Conservation (phyloP, 2,888 invertebrate species). For the Tetramorium bicarinatum region DNA sequence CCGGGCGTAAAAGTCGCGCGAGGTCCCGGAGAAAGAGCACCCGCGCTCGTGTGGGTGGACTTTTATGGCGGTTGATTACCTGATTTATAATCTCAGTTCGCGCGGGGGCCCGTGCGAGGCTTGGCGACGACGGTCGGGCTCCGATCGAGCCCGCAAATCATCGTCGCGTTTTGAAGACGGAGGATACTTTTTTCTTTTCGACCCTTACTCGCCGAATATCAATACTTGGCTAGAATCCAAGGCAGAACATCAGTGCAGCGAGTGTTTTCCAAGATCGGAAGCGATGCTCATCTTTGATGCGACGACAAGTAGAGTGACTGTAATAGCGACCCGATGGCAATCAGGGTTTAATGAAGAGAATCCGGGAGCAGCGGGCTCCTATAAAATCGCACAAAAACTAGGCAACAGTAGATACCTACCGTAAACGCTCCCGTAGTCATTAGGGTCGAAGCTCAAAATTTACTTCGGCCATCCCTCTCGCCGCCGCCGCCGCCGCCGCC, state of each 20-base stretch:
- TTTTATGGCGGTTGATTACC: conserved; percentile 84
- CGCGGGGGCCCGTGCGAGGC: conserved; percentile 33
- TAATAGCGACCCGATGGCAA: conserved; percentile 64
- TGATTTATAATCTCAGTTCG: conserved; percentile 81
- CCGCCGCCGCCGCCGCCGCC: conserved; percentile 24
- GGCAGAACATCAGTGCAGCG: background rate
- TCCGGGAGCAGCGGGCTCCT: conserved; percentile 40
- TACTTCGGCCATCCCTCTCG: conserved; percentile 61
- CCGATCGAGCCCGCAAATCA: conserved; percentile 26
- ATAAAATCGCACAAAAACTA: conserved; percentile 70
- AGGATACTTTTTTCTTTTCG: background rate
- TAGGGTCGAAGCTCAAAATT: conserved; percentile 73
- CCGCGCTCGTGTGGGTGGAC: conserved; percentile 80
- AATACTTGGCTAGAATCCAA: background rate
- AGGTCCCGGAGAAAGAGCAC: conserved; percentile 60
- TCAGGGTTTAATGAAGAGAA: conserved; percentile 75
- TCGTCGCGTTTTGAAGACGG: conserved; percentile 1
- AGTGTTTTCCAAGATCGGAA: background rate
- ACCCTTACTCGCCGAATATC: background rate
- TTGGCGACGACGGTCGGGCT: background rate
- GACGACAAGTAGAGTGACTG: conserved; percentile 15
- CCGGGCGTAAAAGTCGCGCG: conserved; percentile 61
- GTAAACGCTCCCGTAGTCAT: conserved; percentile 78
- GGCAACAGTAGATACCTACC: conserved; percentile 68
- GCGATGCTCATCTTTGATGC: background rate